phyloP scores from a whole-genome alignment of 2,113 vertebrate genomes.

The Microtus oregoni region DNA sequence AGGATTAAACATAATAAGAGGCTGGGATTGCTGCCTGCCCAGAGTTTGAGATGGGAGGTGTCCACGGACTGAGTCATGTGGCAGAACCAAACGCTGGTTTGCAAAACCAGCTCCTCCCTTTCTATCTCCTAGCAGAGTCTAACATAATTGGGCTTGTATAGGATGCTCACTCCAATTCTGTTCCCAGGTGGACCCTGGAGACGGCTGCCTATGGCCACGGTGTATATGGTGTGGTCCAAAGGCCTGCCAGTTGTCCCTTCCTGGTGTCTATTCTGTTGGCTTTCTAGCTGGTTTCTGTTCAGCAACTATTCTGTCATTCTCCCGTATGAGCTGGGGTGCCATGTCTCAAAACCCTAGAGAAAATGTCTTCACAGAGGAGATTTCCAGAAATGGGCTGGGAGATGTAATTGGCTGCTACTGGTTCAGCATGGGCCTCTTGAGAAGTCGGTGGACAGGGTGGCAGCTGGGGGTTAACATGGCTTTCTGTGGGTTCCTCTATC shows the following conservation, averaged over 20 bases:
- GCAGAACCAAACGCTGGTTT: neutral
- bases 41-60: neutral
- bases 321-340: neutral
- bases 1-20: neutral
- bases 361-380: neutral
- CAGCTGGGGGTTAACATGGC: rapidly evolving
- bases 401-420: neutral
- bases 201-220: too few relatives aligned
- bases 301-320: neutral
- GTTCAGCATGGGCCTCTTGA: neutral
- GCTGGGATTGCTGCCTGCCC: neutral
- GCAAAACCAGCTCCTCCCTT: too few relatives aligned
- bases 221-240: rapidly evolving
- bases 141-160: neutral
- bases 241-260: rapidly evolving
- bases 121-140: neutral
- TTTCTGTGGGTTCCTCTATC: neutral
- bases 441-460: neutral
- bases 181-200: neutral
- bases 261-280: neutral
- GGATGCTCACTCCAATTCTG: neutral
- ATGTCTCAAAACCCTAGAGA: neutral
- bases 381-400: neutral
- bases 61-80: neutral
- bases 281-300: neutral